phyloP scores from a whole-genome alignment of 2,113 vertebrate genomes.

The Aspidoscelis tigris region DNA sequence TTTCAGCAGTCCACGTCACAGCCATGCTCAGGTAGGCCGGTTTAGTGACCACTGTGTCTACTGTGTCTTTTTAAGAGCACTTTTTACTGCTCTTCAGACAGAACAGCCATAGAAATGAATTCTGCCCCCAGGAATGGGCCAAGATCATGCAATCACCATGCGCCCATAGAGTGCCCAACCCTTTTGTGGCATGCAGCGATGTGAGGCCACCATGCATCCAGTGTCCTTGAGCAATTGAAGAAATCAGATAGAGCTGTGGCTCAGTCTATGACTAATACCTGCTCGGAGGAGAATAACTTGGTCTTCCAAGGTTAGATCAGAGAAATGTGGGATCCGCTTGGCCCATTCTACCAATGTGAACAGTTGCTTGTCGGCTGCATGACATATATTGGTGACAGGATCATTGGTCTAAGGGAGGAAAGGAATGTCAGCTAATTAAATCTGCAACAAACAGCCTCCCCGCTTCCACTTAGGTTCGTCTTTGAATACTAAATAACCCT shows the following conservation, averaged over 20 bases:
- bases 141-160: too few species aligned
- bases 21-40: too few species aligned
- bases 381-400: constrained; percentile 97
- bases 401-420: constrained; percentile 84
- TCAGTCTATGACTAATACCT: constrained; percentile 73
- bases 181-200: too few species aligned
- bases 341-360: constrained; percentile 97
- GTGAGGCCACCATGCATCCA: too few species aligned
- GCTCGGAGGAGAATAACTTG: constrained; percentile 95
- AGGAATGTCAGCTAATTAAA: background rate
- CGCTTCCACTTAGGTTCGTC: background rate
- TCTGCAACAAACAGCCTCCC: background rate
- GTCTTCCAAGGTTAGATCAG: constrained; percentile 89
- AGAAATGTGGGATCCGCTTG: constrained; percentile 95
- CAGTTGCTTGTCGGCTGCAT: constrained; percentile 95
- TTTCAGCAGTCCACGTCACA: too few species aligned
- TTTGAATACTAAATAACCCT: background rate
- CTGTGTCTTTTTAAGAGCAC: too few species aligned
- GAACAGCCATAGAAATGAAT: too few species aligned
- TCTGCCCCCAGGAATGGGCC: too few species aligned
- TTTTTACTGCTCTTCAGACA: too few species aligned
- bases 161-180: too few species aligned
- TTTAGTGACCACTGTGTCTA: too few species aligned
- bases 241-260: background rate
- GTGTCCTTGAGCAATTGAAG: background rate